Evolutionary conservation across 2,113 vertebrate species (phyloP), one percentile per base, ranked within the genome.

Genomic region (Acanthisitta chloris): DNA sequence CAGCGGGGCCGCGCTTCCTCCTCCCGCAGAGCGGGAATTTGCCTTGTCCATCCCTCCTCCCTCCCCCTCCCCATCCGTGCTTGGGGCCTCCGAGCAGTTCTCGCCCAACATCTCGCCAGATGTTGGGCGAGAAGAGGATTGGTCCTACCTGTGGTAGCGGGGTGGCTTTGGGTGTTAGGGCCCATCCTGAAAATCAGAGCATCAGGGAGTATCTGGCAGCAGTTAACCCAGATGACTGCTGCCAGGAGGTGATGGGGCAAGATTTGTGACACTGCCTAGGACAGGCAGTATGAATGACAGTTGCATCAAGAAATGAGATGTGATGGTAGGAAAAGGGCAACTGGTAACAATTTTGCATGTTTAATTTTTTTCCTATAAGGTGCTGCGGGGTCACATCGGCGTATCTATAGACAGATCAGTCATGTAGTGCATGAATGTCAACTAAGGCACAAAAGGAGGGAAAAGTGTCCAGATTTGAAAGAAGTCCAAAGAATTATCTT

Each of bases 61-160:
- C 10, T 33, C 31, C 26, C 8, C 14, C 3, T 8, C 6, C 16
- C 8, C 18, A 3, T 78, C 55, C 7, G 20, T 12, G 42, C 0
- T 0, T 13, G 89, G 28, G 91, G 87, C 83, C 84, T 91, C 59
- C 18, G 17, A 6, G 81, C 49, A 24, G 74, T 18, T 21, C 36
- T 7, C 54, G 57, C 31, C 11, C 52, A n/a, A n/a, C n/a, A n/a
- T n/a, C 55, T 71, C 29, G 24, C 84, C 74, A 77, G 89, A 70
- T 77, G 54, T 9, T 82, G 73, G 25, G 31, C 28, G 18, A 62
- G 73, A 67, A 51, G 31, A 34, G 46, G 51, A 26, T 10, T 28
- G 43, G 10, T 74, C 17, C 24, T 42, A 0, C 34, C 28, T 20
- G 49, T 17, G 40, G 7, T 33, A 8, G 40, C 2, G 51, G 20